Conservation (phyloP, 2,113 vertebrate genomes). For the Sigmodon hispidus region DNA sequence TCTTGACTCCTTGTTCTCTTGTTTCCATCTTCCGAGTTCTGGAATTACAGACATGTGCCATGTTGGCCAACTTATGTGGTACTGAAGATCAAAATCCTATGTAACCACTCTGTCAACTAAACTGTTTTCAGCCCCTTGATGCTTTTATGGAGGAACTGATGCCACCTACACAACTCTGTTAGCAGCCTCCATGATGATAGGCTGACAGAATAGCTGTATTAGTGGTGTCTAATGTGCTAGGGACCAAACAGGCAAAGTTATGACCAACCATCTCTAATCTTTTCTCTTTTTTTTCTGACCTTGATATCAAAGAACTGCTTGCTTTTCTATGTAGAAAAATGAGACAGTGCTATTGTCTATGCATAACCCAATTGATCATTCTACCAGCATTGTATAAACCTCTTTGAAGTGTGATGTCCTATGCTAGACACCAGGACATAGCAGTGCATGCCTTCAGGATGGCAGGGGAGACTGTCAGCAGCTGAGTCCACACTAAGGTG, state of each 20-base stretch:
- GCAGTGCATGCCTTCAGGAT: neutral
- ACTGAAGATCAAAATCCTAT: neutral
- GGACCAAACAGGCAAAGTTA: neutral
- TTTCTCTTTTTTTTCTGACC: neutral
- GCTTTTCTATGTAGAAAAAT: neutral
- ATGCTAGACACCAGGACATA: fast-evolving
- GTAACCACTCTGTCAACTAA: neutral
- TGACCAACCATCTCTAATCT: neutral
- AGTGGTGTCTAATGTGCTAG: neutral
- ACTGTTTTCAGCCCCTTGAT: too few relatives aligned
- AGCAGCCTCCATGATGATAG: too few relatives aligned
- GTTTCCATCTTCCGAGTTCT: neutral
- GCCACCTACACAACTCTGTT: neutral
- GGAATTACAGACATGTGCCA: neutral
- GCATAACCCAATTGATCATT: fast-evolving
- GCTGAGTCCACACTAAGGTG: neutral
- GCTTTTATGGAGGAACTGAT: neutral
- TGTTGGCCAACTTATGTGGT: neutral
- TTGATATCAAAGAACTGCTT: neutral
- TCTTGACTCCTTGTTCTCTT: neutral
- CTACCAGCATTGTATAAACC: neutral
- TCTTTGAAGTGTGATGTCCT: neutral
- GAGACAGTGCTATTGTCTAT: neutral
- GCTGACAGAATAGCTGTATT: neutral
- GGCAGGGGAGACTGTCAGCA: neutral